These are phyloP conservation scores for Cyprinodon brontotheroides DNA, from an alignment of 2,113 vertebrate species.

Conservation along the genomic window DNA sequence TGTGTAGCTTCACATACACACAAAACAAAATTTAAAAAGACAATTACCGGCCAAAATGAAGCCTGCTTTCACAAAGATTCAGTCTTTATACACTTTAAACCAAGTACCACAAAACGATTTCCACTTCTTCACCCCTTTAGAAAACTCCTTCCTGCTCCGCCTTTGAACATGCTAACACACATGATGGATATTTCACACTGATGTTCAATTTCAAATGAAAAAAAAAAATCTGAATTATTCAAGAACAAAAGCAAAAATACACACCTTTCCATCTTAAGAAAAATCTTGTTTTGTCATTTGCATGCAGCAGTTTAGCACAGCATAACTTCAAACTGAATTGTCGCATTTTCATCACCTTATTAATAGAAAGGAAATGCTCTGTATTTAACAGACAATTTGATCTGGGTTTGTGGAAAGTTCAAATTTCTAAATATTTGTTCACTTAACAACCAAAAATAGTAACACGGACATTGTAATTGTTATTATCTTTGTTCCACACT, in stretches of 20 bases:
- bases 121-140: conserved; percentile 21
- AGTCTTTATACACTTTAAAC: background rate
- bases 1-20: background rate
- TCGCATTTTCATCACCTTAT: background rate
- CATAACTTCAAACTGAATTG: background rate
- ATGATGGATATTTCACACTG: background rate
- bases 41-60: conserved; percentile 25
- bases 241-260: conserved; percentile 1
- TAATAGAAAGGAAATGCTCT: background rate
- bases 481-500: background rate
- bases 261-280: background rate
- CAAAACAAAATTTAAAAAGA: conserved; percentile 19
- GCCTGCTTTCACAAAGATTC: background rate
- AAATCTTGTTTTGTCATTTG: background rate
- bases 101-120: background rate
- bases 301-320: background rate
- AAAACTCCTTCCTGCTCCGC: background rate
- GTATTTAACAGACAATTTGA: background rate
- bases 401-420: background rate
- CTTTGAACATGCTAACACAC: background rate
- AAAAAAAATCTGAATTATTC: background rate
- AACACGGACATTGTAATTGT: background rate
- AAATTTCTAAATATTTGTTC: too few relatives aligned
- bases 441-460: background rate
- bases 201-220: conserved; percentile 5